These are phyloP conservation scores for Apogon hyalosoma DNA, from an alignment of 2,797 vertebrate genomes.

Conservation along the genomic window DNA sequence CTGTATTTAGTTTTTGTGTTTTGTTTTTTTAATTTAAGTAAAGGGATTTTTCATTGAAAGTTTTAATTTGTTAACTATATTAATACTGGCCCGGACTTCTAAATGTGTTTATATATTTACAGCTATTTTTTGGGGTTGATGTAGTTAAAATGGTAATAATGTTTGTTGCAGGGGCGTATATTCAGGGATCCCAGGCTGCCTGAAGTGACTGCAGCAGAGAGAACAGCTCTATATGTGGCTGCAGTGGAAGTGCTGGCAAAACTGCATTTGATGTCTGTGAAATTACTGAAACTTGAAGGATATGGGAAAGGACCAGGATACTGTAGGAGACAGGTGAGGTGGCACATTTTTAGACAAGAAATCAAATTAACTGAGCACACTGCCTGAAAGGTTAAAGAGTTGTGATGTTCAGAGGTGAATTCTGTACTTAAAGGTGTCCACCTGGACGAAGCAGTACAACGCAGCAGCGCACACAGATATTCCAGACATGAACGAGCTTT, in stretches of 20 bases:
- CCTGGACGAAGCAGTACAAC: slow-evolving; percentile 93
- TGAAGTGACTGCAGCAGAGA: slow-evolving; percentile 86
- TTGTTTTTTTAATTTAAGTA: no score
- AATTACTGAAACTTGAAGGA: slow-evolving; percentile 82
- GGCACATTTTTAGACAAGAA: not conserved
- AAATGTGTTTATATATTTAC: not conserved
- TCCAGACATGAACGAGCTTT: slow-evolving; percentile 89
- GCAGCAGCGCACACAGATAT: slow-evolving; percentile 88
- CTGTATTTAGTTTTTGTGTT: no score
- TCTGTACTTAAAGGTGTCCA: slow-evolving; percentile 85
- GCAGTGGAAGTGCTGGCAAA: slow-evolving; percentile 87
- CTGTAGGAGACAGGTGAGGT: slow-evolving; percentile 91
- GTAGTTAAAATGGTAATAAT: not conserved
- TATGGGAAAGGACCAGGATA: slow-evolving; percentile 90
- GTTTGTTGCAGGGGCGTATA: slow-evolving; percentile 88
- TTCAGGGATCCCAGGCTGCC: slow-evolving; percentile 88
- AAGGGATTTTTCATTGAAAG: no score
- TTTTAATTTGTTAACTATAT: no score
- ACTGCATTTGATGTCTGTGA: slow-evolving; percentile 87
- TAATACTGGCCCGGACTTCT: not conserved
- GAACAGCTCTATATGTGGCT: slow-evolving; percentile 89
- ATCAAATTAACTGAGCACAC: not conserved
- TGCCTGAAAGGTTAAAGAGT: not conserved
- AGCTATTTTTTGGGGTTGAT: no score
- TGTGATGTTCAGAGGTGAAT: slow-evolving; percentile 5